A percentile compares a stretch with the other conserved stretches of the same genome.
Conservation (phyloP, 2,888 invertebrate genomes). For the Epiblema foenella region DNA sequence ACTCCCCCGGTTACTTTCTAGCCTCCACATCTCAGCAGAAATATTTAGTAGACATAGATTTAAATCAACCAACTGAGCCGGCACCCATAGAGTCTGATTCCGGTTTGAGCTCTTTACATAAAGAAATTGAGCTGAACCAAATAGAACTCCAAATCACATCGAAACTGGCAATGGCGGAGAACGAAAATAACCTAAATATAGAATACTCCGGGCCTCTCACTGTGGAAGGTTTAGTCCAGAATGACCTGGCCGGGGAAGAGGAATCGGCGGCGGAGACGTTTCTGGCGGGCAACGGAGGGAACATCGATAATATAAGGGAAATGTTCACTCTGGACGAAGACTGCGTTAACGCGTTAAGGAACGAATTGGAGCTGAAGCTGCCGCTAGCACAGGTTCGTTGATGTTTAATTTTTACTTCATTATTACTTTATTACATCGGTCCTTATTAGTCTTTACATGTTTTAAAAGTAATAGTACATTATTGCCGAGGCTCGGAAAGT, state of each 20-base stretch:
- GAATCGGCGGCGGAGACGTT: constrained; percentile 66
- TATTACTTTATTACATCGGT: too few species aligned
- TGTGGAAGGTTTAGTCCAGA: constrained; percentile 65
- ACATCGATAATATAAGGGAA: constrained; percentile 81
- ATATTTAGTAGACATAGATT: constrained; percentile 72
- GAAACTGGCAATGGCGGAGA: constrained; percentile 81
- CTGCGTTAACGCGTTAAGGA: constrained; percentile 88
- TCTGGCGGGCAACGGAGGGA: constrained; percentile 81
- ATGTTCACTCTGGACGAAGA: constrained; percentile 88
- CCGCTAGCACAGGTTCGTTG: constrained; percentile 86
- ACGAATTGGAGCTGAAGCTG: constrained; percentile 88
- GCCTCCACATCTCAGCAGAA: constrained; percentile 73
- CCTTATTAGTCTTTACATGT: too few species aligned
- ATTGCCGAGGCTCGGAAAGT: too few species aligned
- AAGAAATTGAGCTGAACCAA: constrained; percentile 72
- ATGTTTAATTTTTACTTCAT: background rate
- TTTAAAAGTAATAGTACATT: too few species aligned
- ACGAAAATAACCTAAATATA: constrained; percentile 81
- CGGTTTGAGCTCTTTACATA: constrained; percentile 54
- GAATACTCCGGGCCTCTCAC: constrained; percentile 78
- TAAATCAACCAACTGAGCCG: constrained; percentile 54
- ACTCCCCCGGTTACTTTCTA: constrained; percentile 74
- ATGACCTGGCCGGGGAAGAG: constrained; percentile 61
- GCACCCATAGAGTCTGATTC: constrained; percentile 52
- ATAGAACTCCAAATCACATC: constrained; percentile 79